phyloP scores from a whole-genome alignment of 2,797 vertebrate genomes.

The Eospalax fontanierii region DNA sequence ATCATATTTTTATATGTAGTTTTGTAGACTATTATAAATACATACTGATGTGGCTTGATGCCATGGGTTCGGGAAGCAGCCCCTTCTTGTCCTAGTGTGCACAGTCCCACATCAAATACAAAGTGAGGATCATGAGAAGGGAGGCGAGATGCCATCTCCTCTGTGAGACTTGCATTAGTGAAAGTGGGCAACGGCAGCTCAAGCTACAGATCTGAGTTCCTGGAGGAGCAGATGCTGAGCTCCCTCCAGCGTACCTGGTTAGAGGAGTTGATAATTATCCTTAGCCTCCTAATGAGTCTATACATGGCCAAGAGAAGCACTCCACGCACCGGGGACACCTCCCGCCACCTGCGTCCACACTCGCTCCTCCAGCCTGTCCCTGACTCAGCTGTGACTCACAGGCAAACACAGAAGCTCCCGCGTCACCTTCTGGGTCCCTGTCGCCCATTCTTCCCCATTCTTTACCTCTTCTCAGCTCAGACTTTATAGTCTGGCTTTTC shows the following conservation, averaged over 20 bases:
- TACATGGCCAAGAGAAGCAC: neutral
- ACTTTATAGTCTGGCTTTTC: neutral
- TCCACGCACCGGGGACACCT: neutral
- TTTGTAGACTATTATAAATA: neutral
- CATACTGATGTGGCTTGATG: neutral
- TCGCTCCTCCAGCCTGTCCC: neutral
- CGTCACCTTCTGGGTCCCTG: neutral
- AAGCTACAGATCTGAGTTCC: neutral
- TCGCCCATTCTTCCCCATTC: neutral
- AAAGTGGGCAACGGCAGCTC: neutral
- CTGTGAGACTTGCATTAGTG: neutral
- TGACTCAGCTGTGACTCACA: conserved; percentile 77
- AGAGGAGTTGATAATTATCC: neutral
- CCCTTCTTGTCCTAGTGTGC: neutral
- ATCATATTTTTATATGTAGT: neutral
- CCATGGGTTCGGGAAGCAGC: neutral
- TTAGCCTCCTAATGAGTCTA: neutral
- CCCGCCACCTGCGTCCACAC: conserved; percentile 17
- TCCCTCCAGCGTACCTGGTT: rapidly evolving
- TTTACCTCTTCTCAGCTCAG: neutral
- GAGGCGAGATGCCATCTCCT: neutral
- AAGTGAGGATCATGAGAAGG: neutral
- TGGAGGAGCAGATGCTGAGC: neutral
- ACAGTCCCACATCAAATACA: neutral
- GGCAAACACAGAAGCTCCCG: neutral